Percentiles rank a stretch among this genome's conserved stretches.
phyloP scores from a whole-genome alignment of 2,113 vertebrate species.

The Raja brachyura region DNA sequence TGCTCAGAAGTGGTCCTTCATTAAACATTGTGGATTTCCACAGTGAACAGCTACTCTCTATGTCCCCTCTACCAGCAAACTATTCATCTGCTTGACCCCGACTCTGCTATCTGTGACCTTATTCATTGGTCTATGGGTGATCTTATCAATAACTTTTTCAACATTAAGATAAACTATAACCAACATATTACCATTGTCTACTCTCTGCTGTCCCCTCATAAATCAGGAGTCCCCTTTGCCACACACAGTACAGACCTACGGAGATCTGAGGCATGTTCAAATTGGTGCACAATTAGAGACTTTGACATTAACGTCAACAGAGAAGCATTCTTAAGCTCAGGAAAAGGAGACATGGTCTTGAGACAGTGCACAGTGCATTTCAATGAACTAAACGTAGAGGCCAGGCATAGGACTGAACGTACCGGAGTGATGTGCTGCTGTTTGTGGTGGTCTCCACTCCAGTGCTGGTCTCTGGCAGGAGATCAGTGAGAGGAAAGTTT shows the following conservation, averaged over 20 bases:
- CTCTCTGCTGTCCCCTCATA: neutral
- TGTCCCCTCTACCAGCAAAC: no score
- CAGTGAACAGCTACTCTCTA: no score
- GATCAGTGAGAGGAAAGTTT: constrained; percentile 86
- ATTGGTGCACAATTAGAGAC: neutral
- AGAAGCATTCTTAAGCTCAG: neutral
- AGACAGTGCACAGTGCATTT: neutral
- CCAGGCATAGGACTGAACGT: constrained; percentile 34
- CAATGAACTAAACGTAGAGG: neutral
- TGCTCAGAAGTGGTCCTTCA: no score
- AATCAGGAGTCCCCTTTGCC: neutral
- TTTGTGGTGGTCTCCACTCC: constrained; percentile 83
- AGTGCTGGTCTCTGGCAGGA: constrained; percentile 84
- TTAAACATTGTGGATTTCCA: no score
- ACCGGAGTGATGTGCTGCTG: constrained; percentile 85
- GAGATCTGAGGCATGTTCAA: neutral
- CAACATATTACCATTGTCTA: no score
- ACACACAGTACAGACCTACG: neutral
- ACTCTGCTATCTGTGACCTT: no score
- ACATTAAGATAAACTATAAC: no score
- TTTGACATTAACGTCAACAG: no score
- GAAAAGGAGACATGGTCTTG: neutral
- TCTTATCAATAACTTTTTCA: no score
- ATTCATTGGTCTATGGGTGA: no score
- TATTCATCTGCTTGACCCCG: no score